These are phyloP conservation scores for Theretra japonica DNA, from an alignment of 2,888 invertebrate genomes.

Conservation along the genomic window DNA sequence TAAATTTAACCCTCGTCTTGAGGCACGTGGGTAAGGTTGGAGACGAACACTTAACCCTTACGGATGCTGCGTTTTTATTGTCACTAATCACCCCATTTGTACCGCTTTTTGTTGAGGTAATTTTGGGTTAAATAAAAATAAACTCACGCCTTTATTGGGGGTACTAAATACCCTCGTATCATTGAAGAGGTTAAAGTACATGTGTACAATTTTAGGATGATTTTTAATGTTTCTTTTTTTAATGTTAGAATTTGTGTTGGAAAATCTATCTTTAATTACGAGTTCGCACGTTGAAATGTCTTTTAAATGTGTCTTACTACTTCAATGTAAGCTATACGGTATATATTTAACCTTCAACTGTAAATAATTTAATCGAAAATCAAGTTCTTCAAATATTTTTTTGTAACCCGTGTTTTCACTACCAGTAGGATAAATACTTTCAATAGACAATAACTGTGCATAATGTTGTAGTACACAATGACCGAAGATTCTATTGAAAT, in stretches of 20 bases:
- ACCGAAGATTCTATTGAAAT: not conserved
- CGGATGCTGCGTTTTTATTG: conserved; percentile 62
- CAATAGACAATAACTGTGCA: too few species aligned
- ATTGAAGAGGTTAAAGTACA: conserved; percentile 1
- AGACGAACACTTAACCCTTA: conserved; percentile 68
- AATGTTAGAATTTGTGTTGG: too few species aligned
- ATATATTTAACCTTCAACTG: too few species aligned
- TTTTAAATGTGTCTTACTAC: too few species aligned
- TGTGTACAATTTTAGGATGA: not conserved
- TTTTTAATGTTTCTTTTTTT: not conserved
- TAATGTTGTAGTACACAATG: not conserved
- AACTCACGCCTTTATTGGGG: conserved; percentile 4
- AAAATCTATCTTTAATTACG: too few species aligned
- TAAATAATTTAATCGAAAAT: too few species aligned
- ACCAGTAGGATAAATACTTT: too few species aligned
- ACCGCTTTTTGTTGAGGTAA: conserved; percentile 43
- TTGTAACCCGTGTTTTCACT: too few species aligned
- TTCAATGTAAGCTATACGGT: too few species aligned
- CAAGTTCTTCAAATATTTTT: too few species aligned
- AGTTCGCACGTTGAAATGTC: too few species aligned
- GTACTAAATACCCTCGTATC: conserved; percentile 12
- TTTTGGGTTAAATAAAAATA: conserved; percentile 28
- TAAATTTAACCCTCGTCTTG: conserved; percentile 65
- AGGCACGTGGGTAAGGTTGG: conserved; percentile 74
- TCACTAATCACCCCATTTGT: conserved; percentile 25